Evolutionary conservation across 2,888 invertebrate species (phyloP).

Genomic region (Bhutanitis thaidina): DNA sequence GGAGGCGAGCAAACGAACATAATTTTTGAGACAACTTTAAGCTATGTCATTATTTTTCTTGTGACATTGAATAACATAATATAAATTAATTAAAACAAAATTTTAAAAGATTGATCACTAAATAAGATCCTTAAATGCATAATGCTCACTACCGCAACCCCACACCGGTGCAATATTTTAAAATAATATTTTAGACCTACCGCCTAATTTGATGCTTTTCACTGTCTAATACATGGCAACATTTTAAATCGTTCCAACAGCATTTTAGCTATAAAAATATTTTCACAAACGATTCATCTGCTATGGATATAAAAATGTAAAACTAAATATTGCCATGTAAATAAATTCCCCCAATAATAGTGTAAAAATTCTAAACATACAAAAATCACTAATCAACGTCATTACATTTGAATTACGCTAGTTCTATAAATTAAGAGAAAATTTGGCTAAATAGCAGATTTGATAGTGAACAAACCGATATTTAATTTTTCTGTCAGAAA

Average conservation of each 20-base stretch:
- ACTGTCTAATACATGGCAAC: too few species aligned
- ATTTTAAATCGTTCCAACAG: too few species aligned
- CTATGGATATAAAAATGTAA: constrained; percentile 16
- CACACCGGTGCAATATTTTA: constrained; percentile 43
- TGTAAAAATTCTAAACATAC: constrained; percentile 10
- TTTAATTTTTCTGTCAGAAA: neutral
- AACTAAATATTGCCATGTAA: constrained; percentile 4
- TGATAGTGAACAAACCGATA: neutral
- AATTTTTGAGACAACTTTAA: constrained; percentile 4
- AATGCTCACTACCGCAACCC: constrained; percentile 35
- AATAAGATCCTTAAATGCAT: constrained; percentile 46
- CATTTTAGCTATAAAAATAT: too few species aligned
- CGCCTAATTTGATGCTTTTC: constrained; percentile 5
- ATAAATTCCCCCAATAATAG: neutral
- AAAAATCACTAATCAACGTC: neutral
- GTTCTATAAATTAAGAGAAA: constrained; percentile 21
- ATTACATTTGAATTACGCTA: neutral
- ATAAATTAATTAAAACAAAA: constrained; percentile 1
- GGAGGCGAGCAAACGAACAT: constrained; percentile 19
- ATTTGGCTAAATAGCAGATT: constrained; percentile 26
- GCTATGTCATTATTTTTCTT: neutral
- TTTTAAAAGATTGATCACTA: constrained; percentile 18
- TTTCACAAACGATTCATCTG: too few species aligned
- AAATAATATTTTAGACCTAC: constrained; percentile 18
- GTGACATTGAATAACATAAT: neutral